A percentile compares a stretch with the other conserved stretches of the same genome.
Conservation (phyloP, 1,140 invertebrate genomes). For the Notospermus geniculatus region DNA sequence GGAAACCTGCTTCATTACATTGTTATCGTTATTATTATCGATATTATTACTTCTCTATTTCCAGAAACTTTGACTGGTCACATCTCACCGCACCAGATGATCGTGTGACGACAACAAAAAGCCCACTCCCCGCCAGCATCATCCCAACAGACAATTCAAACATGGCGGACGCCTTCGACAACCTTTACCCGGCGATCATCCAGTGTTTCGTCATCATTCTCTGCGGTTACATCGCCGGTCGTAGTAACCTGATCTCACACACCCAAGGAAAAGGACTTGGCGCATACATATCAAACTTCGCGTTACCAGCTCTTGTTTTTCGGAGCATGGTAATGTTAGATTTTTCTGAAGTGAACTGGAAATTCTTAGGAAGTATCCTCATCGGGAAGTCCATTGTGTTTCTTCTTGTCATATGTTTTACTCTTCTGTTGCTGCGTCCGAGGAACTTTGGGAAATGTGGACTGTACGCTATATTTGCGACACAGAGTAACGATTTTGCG, state of each 20-base stretch:
- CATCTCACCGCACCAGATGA: too few species aligned
- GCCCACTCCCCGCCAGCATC: background rate
- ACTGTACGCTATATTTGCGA: conserved; percentile 91
- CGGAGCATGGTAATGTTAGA: conserved; percentile 82
- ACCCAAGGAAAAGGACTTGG: conserved; percentile 87
- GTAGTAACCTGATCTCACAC: conserved; percentile 78
- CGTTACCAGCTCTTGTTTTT: conserved; percentile 88
- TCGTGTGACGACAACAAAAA: background rate
- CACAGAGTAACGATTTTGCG: conserved; percentile 97
- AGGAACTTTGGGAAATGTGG: conserved; percentile 80
- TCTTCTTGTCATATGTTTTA: conserved; percentile 74
- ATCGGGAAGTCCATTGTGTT: conserved; percentile 85
- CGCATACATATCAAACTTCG: conserved; percentile 90
- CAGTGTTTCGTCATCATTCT: conserved; percentile 90
- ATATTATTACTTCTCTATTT: too few species aligned
- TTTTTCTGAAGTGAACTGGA: conserved; percentile 79
- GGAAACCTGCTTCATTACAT: too few species aligned
- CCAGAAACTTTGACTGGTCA: too few species aligned
- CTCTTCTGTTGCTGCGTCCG: conserved; percentile 71
- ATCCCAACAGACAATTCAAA: background rate
- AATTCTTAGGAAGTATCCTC: conserved; percentile 80
- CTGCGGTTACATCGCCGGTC: conserved; percentile 86
- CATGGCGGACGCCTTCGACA: conserved; percentile 60
- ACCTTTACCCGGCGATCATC: conserved; percentile 83
- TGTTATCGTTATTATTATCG: too few species aligned